These are phyloP conservation scores for Macaca mulatta DNA, from an alignment of 2,113 vertebrate genomes.

Conservation along the genomic window DNA sequence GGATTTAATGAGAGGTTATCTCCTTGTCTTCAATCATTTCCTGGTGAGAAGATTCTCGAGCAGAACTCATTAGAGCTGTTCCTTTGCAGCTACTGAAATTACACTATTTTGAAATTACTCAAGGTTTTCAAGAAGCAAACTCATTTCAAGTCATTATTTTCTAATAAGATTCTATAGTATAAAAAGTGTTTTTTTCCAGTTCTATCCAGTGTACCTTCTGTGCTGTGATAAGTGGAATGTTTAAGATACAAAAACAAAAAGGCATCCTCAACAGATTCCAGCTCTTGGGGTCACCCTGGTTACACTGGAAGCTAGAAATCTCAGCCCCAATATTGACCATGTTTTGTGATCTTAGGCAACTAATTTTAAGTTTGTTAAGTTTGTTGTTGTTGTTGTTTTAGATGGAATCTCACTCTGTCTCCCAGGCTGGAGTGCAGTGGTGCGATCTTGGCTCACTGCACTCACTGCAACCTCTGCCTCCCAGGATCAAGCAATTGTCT, in stretches of 20 bases:
- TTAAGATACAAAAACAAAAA: background rate
- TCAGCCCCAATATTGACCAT: background rate
- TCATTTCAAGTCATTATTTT: conserved; percentile 59
- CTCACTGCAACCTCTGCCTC: too few species aligned
- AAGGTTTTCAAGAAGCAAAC: conserved; percentile 59
- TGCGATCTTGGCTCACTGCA: too few species aligned
- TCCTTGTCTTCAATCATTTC: conserved; percentile 76
- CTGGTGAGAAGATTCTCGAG: conserved; percentile 66
- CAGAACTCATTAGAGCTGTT: conserved; percentile 71
- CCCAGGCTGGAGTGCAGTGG: too few species aligned
- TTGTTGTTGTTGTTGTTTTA: too few species aligned
- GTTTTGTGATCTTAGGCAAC: background rate
- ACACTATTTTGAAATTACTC: conserved; percentile 66
- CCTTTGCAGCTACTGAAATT: conserved; percentile 68
- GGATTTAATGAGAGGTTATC: conserved; percentile 75
- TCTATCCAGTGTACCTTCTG: background rate
- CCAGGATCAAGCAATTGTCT: too few species aligned
- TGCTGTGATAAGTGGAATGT: background rate
- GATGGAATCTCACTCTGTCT: too few species aligned
- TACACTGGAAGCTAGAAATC: background rate
- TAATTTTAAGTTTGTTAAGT: background rate
- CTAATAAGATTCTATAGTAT: background rate
- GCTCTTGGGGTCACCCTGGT: background rate
- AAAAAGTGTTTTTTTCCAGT: conserved; percentile 19
- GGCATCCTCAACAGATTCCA: background rate